phyloP scores from a whole-genome alignment of 1,140 invertebrate genomes.

The Formica selysi region DNA sequence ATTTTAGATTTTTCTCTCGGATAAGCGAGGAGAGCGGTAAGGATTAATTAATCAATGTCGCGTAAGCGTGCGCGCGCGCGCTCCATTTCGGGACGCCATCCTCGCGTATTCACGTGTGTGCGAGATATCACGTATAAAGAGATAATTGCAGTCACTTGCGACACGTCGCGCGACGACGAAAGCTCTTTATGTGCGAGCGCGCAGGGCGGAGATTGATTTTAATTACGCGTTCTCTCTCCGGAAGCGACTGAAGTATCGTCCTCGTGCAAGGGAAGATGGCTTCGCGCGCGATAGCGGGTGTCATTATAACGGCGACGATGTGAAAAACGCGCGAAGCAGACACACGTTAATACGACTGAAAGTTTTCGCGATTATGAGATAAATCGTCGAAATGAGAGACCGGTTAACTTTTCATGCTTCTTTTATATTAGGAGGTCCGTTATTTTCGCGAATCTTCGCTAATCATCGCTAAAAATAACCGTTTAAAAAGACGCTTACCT shows the following conservation, averaged over 20 bases:
- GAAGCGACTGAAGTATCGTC: constrained; percentile 38
- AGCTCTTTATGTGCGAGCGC: constrained; percentile 35
- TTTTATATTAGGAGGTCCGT: neutral
- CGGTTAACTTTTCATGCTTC: neutral
- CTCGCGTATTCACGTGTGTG: constrained; percentile 6
- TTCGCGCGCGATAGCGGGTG: constrained; percentile 23
- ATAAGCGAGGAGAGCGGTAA: neutral
- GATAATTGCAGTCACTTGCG: constrained; percentile 54
- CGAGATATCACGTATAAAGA: constrained; percentile 49
- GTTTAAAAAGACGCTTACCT: neutral
- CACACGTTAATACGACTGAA: constrained; percentile 6
- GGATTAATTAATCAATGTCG: constrained; percentile 52
- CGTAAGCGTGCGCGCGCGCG: neutral
- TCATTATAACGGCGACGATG: constrained; percentile 26
- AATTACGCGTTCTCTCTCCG: constrained; percentile 56
- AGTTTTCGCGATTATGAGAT: neutral
- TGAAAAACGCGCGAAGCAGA: neutral
- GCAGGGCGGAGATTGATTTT: constrained; percentile 59
- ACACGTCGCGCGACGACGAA: constrained; percentile 29
- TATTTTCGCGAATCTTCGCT: neutral
- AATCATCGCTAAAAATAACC: neutral
- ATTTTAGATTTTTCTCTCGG: neutral
- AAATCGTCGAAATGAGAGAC: constrained; percentile 14
- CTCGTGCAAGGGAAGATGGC: constrained; percentile 27
- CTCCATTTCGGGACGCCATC: neutral